These are phyloP conservation scores for Tokudaia muenninki DNA, from an alignment of 2,797 vertebrate genomes.

Conservation along the genomic window DNA sequence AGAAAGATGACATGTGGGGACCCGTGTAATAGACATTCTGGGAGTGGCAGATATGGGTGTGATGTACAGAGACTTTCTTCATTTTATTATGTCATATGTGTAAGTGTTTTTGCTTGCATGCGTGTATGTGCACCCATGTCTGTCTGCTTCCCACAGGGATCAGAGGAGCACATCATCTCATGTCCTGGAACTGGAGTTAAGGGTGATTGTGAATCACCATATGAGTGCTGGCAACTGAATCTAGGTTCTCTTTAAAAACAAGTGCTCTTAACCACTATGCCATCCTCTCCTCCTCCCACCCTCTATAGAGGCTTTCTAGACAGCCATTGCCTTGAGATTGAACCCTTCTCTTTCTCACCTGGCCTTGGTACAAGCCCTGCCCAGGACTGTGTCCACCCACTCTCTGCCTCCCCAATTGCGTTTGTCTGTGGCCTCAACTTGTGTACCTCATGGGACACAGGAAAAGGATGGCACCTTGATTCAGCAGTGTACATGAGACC, in stretches of 20 bases:
- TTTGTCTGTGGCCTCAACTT: background rate
- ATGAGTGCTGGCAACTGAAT: background rate
- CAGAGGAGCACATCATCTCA: background rate
- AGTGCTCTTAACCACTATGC: background rate
- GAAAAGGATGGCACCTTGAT: background rate
- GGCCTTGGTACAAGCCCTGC: background rate
- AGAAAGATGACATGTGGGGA: background rate
- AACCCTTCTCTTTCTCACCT: background rate
- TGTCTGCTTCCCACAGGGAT: background rate
- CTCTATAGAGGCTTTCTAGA: background rate
- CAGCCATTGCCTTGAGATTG: background rate
- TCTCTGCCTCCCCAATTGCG: background rate
- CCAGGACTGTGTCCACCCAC: rapidly evolving
- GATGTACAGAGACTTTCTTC: background rate
- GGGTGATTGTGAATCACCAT: background rate
- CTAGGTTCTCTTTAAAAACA: background rate
- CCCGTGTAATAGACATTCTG: background rate
- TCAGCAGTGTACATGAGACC: rapidly evolving
- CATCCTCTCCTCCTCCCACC: background rate
- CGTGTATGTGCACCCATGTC: background rate
- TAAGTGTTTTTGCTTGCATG: background rate
- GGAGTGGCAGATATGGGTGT: background rate
- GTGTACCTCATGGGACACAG: background rate
- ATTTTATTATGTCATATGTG: background rate
- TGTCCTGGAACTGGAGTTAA: background rate